Base-by-base conservation (phyloP, 2,888 invertebrate species). In the Eupithecia insigniata region DNA sequence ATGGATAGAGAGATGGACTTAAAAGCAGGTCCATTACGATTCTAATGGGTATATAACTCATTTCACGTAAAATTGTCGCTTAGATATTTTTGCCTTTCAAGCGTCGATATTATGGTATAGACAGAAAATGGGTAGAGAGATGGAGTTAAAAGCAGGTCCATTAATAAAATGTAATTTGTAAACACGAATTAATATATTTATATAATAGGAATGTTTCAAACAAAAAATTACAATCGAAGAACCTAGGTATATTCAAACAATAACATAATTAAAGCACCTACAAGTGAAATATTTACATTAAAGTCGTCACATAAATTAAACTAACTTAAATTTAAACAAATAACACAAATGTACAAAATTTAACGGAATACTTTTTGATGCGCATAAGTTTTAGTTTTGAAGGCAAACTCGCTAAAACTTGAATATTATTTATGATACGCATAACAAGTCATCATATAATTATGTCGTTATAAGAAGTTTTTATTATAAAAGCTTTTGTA, bases 121-220 rank as follows among this genome's bases (percentile, higher is more conserved):
- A 43, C 18, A 43, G 46, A 46, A n/a, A 7, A 46, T 4, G 43
- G n/a, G 8, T 46, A 46, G n/a, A 46, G n/a, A 62, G 22, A 34
- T 10, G 61, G 34, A 2, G 0, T 32, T 64, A 14, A 26, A 5
- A 8, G 22, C 22, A 64, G 8, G 26, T 12, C 10, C 5, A 39
- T 22, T 22, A 64, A 34, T 34, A 64, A 64, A 39, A 34, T 10
- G 32, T 12, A 10, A 34, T 22, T 14, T 64, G n/a, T 64, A 16
- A 36, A 34, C 36, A 64, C 62, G 10, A 22, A n/a, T 39, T 39
- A 26, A 64, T 64, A 39, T 36, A 64, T 39, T 64, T 16, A 30
- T 60, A 36, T 16, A 36, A 62, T 62, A 26, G 64, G 64, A 64
- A 64, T 64, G 64, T 64, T 64, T 64, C 34, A 26, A 64, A 36